A percentile compares a stretch with the other conserved stretches of the same genome.
Conservation (phyloP, 1,140 invertebrate genomes). For the Platyura marginata region DNA sequence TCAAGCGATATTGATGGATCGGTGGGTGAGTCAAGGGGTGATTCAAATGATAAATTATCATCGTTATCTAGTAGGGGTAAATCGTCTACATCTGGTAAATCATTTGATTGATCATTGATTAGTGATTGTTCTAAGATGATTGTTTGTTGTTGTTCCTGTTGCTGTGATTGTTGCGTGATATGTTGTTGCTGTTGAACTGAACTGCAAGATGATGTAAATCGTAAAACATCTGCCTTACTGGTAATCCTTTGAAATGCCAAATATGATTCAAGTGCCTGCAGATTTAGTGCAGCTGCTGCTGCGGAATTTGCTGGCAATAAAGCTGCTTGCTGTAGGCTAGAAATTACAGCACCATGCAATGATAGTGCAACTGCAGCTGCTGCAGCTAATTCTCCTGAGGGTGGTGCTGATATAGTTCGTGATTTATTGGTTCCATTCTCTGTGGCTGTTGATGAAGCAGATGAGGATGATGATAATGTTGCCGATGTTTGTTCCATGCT, state of each 20-base stretch:
- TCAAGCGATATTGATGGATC: conserved; percentile 29
- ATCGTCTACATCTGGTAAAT: conserved; percentile 31
- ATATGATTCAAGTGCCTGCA: conserved; percentile 67
- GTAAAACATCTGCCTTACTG: conserved; percentile 21
- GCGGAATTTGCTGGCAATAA: conserved; percentile 56
- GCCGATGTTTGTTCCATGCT: not conserved
- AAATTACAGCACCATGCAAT: conserved; percentile 56
- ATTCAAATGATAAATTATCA: conserved; percentile 30
- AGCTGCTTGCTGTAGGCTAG: conserved; percentile 52
- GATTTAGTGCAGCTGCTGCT: conserved; percentile 55
- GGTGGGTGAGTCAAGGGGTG: conserved; percentile 27
- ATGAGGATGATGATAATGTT: not conserved
- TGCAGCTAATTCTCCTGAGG: conserved; percentile 22
- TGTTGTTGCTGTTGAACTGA: not conserved
- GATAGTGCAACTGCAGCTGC: conserved; percentile 42
- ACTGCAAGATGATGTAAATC: conserved; percentile 7
- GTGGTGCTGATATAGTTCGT: conserved; percentile 5
- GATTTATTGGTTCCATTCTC: conserved; percentile 6
- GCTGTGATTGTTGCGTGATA: conserved; percentile 9
- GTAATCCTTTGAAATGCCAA: conserved; percentile 55
- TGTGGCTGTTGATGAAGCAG: not conserved
- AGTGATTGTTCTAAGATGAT: conserved; percentile 7
- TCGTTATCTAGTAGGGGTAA: conserved; percentile 35
- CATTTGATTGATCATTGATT: not conserved
- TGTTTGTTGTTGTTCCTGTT: conserved; percentile 11